Conservation (phyloP, 1,140 invertebrate genomes). For the Trichogramma pretiosum region DNA sequence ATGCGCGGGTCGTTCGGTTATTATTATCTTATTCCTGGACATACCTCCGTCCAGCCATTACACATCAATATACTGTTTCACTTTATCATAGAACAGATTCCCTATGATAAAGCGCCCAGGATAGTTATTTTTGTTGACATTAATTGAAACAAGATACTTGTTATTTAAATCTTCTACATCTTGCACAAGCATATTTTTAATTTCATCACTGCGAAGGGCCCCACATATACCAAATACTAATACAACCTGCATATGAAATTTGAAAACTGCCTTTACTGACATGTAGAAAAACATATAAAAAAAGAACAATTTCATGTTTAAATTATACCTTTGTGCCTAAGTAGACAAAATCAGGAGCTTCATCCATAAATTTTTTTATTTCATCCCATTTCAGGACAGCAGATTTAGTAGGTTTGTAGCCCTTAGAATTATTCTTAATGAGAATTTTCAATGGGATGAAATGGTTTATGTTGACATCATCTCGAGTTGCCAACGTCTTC, state of each 20-base stretch:
- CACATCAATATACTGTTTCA: constrained; percentile 20
- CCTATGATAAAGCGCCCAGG: constrained; percentile 16
- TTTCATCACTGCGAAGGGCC: constrained; percentile 19
- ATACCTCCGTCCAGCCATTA: too few relatives aligned
- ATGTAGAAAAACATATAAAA: too few relatives aligned
- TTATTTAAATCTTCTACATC: constrained; percentile 19
- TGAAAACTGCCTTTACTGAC: too few relatives aligned
- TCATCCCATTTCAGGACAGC: too few relatives aligned
- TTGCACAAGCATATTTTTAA: constrained; percentile 17
- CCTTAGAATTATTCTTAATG: too few relatives aligned
- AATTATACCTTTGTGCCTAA: too few relatives aligned
- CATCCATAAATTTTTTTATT: too few relatives aligned
- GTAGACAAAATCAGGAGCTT: too few relatives aligned
- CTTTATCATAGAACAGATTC: constrained; percentile 17
- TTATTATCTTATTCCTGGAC: too few relatives aligned
- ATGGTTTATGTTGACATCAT: neutral
- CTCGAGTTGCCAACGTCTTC: neutral
- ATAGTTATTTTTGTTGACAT: constrained; percentile 15
- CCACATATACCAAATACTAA: constrained; percentile 15
- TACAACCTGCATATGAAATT: constrained; percentile 2
- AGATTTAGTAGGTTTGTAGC: too few relatives aligned
- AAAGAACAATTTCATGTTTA: too few relatives aligned
- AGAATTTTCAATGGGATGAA: neutral
- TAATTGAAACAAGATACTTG: constrained; percentile 17
- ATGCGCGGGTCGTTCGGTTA: too few relatives aligned